These are phyloP conservation scores for Acanthosepion esculentum DNA, from an alignment of 2,888 invertebrate genomes.

Conservation along the genomic window DNA sequence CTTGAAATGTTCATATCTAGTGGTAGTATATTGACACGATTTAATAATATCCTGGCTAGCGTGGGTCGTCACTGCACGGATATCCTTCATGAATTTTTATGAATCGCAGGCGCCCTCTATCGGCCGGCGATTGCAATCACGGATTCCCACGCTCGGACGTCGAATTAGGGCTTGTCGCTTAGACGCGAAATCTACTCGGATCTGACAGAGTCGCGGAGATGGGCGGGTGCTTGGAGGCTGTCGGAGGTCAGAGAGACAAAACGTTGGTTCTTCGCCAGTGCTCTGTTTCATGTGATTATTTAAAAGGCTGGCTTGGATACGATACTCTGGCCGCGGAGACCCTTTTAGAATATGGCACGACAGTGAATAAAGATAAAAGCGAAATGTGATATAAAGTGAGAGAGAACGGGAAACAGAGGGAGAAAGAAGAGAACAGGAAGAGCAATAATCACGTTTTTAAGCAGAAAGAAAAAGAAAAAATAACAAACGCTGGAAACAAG, in stretches of 20 bases:
- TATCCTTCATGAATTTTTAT: slow-evolving; percentile 54
- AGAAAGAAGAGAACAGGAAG: neutral
- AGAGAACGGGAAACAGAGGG: neutral
- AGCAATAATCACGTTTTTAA: too few relatives aligned
- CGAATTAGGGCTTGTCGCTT: slow-evolving; percentile 33
- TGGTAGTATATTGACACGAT: slow-evolving; percentile 52
- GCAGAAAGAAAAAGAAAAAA: too few relatives aligned
- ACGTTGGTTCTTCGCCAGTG: neutral
- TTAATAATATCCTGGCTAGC: slow-evolving; percentile 49
- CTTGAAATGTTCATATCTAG: slow-evolving; percentile 3
- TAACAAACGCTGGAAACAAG: too few relatives aligned
- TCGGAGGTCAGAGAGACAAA: neutral
- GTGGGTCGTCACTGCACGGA: slow-evolving; percentile 52
- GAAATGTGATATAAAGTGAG: neutral
- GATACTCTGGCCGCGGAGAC: neutral
- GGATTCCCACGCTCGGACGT: neutral
- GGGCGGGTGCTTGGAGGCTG: neutral
- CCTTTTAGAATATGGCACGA: neutral
- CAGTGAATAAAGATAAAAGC: neutral
- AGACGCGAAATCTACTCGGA: slow-evolving; percentile 33
- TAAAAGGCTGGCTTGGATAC: neutral
- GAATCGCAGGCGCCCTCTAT: slow-evolving; percentile 37
- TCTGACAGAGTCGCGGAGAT: neutral
- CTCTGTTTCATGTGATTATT: neutral
- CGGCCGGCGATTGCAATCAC: slow-evolving; percentile 48